These are phyloP conservation scores for Capra hircus DNA, from an alignment of 2,113 vertebrate genomes.

Conservation along the genomic window DNA sequence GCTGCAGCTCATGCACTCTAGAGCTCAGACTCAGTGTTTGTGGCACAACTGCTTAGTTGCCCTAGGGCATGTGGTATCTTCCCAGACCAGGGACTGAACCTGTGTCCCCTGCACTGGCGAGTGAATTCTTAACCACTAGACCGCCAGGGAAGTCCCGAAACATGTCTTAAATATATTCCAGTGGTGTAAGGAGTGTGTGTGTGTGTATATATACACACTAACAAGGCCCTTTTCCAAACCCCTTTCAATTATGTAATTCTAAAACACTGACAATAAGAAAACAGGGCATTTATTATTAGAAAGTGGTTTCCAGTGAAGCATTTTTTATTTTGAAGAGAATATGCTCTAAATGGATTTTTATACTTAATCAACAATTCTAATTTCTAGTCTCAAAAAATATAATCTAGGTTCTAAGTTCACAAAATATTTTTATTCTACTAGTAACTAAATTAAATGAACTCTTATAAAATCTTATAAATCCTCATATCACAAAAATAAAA, in stretches of 20 bases:
- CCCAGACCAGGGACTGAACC: neutral
- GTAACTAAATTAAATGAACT: constrained; percentile 11
- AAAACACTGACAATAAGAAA: neutral
- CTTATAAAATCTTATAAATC: constrained; percentile 18
- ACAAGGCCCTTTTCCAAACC: neutral
- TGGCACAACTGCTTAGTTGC: neutral
- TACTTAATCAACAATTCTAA: neutral
- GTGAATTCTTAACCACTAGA: neutral
- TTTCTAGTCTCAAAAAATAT: constrained; percentile 14
- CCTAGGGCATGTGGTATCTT: neutral
- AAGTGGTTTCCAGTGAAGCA: neutral
- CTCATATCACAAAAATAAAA: neutral
- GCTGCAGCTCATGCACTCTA: neutral
- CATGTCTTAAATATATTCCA: neutral
- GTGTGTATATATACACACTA: neutral
- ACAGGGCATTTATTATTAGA: neutral
- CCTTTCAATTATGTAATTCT: neutral
- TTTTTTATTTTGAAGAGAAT: constrained; percentile 13
- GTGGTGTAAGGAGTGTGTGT: neutral
- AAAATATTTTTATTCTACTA: constrained; percentile 24
- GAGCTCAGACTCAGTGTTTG: neutral
- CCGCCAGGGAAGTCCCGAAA: neutral
- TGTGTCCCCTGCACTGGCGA: neutral
- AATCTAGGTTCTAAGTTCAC: neutral
- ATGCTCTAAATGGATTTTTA: neutral